Evolutionary conservation across 2,113 vertebrate species (phyloP).

Genomic region (Muntiacus muntjak): DNA sequence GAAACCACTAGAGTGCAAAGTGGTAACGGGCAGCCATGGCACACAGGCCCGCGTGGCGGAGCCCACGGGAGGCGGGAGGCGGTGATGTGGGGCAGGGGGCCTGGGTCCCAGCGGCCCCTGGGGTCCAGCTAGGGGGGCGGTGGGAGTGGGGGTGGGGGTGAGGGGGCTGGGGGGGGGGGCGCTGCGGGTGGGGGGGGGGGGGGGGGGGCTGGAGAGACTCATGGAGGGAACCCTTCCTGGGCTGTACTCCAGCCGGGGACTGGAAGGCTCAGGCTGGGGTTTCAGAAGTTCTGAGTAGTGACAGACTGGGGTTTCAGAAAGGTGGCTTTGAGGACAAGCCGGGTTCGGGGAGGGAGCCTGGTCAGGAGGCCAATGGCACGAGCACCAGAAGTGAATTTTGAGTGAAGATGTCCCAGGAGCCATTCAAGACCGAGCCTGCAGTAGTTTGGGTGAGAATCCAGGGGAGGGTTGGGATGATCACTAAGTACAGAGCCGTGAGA

Average conservation of each 20-base stretch:
- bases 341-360: no score
- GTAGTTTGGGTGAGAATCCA: neutral
- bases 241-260: neutral
- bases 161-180: no score
- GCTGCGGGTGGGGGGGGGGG: neutral
- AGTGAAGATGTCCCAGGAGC: neutral
- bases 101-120: fast-evolving
- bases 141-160: neutral
- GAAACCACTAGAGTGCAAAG: neutral
- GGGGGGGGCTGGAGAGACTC: no score
- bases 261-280: neutral
- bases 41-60: neutral
- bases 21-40: neutral
- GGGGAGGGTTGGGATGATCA: neutral
- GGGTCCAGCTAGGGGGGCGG: neutral
- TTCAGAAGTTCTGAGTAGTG: neutral
- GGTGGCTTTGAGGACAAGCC: neutral
- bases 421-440: fast-evolving
- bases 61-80: no score
- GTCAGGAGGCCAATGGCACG: fast-evolving
- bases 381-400: neutral
- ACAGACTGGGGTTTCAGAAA: neutral
- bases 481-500: neutral
- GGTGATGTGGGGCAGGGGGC: neutral
- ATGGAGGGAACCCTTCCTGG: no score